Percentiles rank a stretch among this genome's conserved stretches.
These are phyloP conservation scores for Nibea albiflora DNA, from an alignment of 2,113 vertebrate species.

Conservation along the genomic window DNA sequence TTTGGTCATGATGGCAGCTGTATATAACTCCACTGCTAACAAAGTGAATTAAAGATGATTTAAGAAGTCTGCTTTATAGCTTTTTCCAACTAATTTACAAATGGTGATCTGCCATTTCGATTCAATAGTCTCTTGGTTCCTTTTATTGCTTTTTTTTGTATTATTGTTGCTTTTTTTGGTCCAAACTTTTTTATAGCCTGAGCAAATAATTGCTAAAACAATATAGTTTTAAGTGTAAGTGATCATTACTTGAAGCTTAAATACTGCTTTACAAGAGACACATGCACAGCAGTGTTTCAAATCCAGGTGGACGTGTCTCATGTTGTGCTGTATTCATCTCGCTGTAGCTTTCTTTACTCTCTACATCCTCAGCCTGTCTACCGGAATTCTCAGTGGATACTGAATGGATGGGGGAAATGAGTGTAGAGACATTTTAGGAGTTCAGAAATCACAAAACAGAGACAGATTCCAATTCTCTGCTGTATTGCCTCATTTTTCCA, in stretches of 20 bases:
- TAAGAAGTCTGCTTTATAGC: not conserved
- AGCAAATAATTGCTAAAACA: not conserved
- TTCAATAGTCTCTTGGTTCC: not conserved
- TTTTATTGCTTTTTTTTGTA: not conserved
- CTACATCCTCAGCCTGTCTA: not conserved
- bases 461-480: slow-evolving; percentile 7
- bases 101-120: too few species aligned
- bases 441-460: slow-evolving; percentile 1
- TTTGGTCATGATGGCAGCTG: not conserved
- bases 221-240: not conserved
- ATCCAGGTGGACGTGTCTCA: not conserved
- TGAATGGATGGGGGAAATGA: not conserved
- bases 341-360: slow-evolving; percentile 1
- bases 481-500: not conserved
- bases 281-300: not conserved
- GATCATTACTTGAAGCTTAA: not conserved
- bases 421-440: slow-evolving; percentile 4
- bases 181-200: not conserved
- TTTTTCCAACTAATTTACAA: not conserved
- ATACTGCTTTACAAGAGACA: not conserved
- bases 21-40: not conserved
- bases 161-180: too few species aligned
- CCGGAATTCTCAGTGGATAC: not conserved
- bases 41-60: not conserved
- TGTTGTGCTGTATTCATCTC: not conserved